Conservation (phyloP, 2,888 invertebrate species). For the Stegana nigrithorax region DNA sequence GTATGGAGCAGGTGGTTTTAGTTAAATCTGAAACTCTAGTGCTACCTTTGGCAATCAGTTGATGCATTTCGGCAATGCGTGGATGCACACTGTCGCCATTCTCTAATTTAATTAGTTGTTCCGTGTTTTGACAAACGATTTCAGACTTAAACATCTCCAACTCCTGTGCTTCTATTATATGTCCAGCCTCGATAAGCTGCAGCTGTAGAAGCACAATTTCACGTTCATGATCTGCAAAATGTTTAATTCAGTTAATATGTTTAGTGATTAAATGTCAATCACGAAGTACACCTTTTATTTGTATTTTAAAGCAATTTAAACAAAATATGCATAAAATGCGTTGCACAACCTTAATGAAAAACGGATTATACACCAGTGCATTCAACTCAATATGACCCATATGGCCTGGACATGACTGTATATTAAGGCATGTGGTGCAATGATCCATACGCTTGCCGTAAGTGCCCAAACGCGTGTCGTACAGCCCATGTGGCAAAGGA, state of each 20-base stretch:
- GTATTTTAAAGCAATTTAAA: slow-evolving; percentile 77
- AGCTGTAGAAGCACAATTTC: slow-evolving; percentile 71
- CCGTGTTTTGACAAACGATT: slow-evolving; percentile 54
- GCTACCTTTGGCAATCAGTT: slow-evolving; percentile 57
- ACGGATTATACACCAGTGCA: slow-evolving; percentile 88
- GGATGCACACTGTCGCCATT: slow-evolving; percentile 67
- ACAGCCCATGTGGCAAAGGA: slow-evolving; percentile 86
- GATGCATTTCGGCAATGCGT: slow-evolving; percentile 69
- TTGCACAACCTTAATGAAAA: slow-evolving; percentile 82
- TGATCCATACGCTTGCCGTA: slow-evolving; percentile 70
- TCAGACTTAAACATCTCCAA: slow-evolving; percentile 70
- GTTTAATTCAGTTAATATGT: slow-evolving; percentile 17
- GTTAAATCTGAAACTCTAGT: slow-evolving; percentile 45
- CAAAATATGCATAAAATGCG: slow-evolving; percentile 78
- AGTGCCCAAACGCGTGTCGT: slow-evolving; percentile 84
- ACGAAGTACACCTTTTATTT: slow-evolving; percentile 71
- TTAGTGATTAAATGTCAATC: neutral
- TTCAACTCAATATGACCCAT: slow-evolving; percentile 94
- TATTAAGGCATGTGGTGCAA: slow-evolving; percentile 83
- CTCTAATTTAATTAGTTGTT: slow-evolving; percentile 51
- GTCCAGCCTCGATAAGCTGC: slow-evolving; percentile 82
- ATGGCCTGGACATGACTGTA: slow-evolving; percentile 87
- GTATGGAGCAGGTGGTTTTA: slow-evolving; percentile 62
- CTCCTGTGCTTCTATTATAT: slow-evolving; percentile 79
- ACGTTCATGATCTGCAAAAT: slow-evolving; percentile 63